Evolutionary conservation across 2,113 vertebrate genomes (phyloP).

Genomic region (Pseudopodoces humilis): DNA sequence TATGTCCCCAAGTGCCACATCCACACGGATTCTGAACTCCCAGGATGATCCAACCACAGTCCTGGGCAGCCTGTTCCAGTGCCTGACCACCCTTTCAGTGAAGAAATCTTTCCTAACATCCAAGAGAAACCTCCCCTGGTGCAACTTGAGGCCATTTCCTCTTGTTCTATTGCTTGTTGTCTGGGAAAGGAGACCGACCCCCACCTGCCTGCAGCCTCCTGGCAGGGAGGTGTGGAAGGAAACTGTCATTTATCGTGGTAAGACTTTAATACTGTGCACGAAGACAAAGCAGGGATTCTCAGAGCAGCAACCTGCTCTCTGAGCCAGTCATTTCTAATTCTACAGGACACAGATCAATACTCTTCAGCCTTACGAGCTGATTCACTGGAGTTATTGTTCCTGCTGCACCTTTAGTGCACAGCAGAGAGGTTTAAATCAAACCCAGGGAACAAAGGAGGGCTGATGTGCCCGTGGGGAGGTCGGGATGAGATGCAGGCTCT

Average conservation of each 20-base stretch:
- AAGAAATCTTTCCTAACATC: neutral
- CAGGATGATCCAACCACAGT: neutral
- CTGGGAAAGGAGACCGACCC: neutral
- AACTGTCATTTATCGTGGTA: neutral
- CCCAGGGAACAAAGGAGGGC: neutral
- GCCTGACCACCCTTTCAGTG: neutral
- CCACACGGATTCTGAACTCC: accelerated
- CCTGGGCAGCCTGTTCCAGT: neutral
- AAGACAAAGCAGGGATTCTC: neutral
- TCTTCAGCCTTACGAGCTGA: neutral
- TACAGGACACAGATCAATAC: neutral
- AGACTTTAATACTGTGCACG: accelerated
- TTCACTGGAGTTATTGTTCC: neutral
- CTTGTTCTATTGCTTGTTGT: accelerated
- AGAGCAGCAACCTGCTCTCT: neutral
- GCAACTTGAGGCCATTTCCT: neutral
- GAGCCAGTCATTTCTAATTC: neutral
- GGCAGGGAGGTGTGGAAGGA: neutral
- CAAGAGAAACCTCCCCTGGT: neutral
- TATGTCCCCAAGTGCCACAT: neutral
- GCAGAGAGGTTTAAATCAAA: neutral
- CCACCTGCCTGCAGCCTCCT: neutral
- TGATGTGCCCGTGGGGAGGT: neutral
- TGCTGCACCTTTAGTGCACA: neutral
- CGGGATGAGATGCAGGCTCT: neutral